Conservation (phyloP, 2,113 vertebrate genomes). For the Opisthocomus hoazin region DNA sequence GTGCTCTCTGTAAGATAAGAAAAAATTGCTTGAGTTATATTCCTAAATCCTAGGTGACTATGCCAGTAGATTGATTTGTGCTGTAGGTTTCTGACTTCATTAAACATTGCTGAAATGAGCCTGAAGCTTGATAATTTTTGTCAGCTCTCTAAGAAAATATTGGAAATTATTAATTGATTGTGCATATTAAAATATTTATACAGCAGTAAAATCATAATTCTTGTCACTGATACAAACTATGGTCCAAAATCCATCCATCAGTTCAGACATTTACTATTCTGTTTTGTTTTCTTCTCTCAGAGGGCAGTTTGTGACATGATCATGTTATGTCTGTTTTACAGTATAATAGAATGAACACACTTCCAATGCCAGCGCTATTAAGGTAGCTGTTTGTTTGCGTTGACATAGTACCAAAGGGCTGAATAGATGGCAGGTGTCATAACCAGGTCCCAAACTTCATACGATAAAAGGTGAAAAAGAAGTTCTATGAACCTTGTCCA, state of each 20-base stretch:
- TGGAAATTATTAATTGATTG: slow-evolving; percentile 48
- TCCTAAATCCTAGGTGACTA: slow-evolving; percentile 55
- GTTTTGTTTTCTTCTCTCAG: neutral
- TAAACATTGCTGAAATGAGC: slow-evolving; percentile 32
- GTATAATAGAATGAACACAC: neutral
- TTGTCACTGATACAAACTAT: neutral
- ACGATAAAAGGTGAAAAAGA: neutral
- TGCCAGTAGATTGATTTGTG: slow-evolving; percentile 34
- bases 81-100: slow-evolving; percentile 4
- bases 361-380: neutral
- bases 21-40: slow-evolving; percentile 47
- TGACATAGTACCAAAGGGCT: neutral
- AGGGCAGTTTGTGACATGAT: neutral
- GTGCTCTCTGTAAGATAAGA: slow-evolving; percentile 17
- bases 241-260: slow-evolving; percentile 13
- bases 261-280: neutral
- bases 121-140: slow-evolving; percentile 37
- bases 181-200: slow-evolving; percentile 32
- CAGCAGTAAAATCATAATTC: slow-evolving; percentile 11
- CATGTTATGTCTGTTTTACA: neutral
- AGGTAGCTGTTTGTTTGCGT: neutral
- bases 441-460: neutral
- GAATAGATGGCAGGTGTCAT: neutral
- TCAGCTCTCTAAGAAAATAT: slow-evolving; percentile 36
- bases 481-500: neutral